phyloP scores from a whole-genome alignment of 2,888 invertebrate genomes.

The Drosophila fulvimacula region DNA sequence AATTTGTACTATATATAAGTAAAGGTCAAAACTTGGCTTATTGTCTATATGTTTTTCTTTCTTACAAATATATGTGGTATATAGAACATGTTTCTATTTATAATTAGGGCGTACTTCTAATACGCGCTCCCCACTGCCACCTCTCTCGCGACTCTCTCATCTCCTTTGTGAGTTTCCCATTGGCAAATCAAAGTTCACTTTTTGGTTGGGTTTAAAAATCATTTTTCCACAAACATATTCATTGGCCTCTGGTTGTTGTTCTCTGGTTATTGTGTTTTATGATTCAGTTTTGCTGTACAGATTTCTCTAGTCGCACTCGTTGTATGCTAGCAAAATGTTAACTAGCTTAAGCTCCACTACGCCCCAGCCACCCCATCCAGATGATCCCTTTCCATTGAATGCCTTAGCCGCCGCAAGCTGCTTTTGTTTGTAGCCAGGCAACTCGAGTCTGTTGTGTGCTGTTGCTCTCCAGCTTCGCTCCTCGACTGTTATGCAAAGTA shows the following conservation, averaged over 20 bases:
- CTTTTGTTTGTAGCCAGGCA: constrained; percentile 36
- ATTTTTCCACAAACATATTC: constrained; percentile 18
- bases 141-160: not conserved
- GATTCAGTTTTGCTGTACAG: constrained; percentile 19
- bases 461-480: constrained; percentile 2
- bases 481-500: constrained; percentile 76
- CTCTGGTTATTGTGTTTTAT: not conserved
- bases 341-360: constrained; percentile 38
- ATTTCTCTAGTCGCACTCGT: constrained; percentile 13
- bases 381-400: not conserved
- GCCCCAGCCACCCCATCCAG: not conserved
- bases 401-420: constrained; percentile 3
- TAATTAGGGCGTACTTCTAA: not conserved
- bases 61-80: not conserved
- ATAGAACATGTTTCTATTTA: not conserved
- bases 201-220: constrained; percentile 6
- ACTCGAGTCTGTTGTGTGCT: constrained; percentile 39
- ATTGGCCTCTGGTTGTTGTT: constrained; percentile 16
- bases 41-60: not conserved
- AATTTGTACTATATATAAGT: too few species aligned
- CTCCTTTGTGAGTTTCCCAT: not conserved
- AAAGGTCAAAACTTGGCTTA: not conserved
- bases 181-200: constrained; percentile 29
- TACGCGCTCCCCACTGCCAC: not conserved
- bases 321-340: constrained; percentile 52